Evolutionary conservation across 2,113 vertebrate species (phyloP), one percentile per base, ranked within the genome.

Genomic region (Crotalus horridus): DNA sequence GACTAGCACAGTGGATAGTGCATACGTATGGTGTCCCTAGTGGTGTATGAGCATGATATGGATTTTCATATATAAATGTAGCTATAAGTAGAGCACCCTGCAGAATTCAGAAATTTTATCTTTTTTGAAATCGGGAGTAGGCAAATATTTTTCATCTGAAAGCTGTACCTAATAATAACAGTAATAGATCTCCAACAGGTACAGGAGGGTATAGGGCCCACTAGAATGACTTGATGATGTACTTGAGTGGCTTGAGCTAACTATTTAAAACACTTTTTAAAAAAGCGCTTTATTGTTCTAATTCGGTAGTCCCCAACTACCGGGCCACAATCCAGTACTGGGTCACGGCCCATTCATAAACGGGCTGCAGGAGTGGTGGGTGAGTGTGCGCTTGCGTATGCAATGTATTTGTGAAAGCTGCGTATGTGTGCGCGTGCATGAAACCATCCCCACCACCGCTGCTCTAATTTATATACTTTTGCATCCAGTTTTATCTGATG

Each of bases 341-440:
- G 12, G 61, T 4, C 13, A 29, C 29, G 11, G 12, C 29, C 26
- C 12, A 1, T 29, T 69, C 3, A 0, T 29, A 69, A 69, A 11
- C 1, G 61, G 61, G 12, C 0, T 1, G 4, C 13, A 29, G 61
- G n/a, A 69, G 12, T 69, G 1, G 61, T n/a, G 29, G 11, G 11
- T 2, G 12, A 69, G 61, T 29, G 12, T 69, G 29, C 1, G 4
- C 13, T 4, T 69, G 61, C 11, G 0, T 51, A 5, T n/a, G 61
- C 26, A 69, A n/a, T 13, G 61, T 29, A 5, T n/a, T 69, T n/a
- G 26, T 69, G 4, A 69, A 69, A 69, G 12, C 61, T 64, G 26
- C 61, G 4, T 64, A 26, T 11, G 4, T 29, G 11, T 4, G 0
- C 1, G 1, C 0, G 1, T 9, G 48, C 48, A 51, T 4, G 4